Evolutionary conservation across 2,797 vertebrate species (phyloP).

Genomic region (Sebastes itinus): DNA sequence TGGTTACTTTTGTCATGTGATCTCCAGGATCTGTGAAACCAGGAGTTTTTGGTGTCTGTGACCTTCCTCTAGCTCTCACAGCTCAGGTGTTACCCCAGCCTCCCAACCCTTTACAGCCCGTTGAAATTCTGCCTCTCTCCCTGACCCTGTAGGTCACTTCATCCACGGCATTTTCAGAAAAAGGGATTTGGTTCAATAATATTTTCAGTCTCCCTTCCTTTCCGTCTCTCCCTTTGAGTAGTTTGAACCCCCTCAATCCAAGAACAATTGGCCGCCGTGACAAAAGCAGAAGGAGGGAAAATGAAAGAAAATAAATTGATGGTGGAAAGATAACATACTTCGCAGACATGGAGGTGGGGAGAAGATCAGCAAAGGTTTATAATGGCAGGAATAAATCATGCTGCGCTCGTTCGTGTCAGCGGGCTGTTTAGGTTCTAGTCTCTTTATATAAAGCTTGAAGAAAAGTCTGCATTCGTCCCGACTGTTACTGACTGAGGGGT

Average conservation of each 20-base stretch:
- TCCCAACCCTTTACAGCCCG: neutral
- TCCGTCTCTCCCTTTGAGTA: neutral
- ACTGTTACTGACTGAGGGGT: constrained; percentile 18
- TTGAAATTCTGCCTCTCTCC: constrained; percentile 23
- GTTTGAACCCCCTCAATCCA: constrained; percentile 55
- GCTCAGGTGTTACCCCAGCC: constrained; percentile 9
- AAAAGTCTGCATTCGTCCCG: constrained; percentile 45
- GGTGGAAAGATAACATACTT: constrained; percentile 66
- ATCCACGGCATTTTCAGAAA: constrained; percentile 2
- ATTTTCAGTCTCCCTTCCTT: constrained; percentile 31
- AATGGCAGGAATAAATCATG: constrained; percentile 75
- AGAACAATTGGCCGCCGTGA: constrained; percentile 70
- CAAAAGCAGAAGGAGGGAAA: constrained; percentile 55
- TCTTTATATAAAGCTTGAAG: constrained; percentile 63
- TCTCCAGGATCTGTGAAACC: constrained; percentile 9
- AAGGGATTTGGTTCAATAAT: constrained; percentile 41
- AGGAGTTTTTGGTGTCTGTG: constrained; percentile 20
- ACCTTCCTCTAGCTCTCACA: constrained; percentile 27
- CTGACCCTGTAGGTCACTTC: constrained; percentile 4
- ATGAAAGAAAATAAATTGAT: constrained; percentile 69
- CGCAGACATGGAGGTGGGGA: constrained; percentile 27
- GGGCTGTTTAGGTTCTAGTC: constrained; percentile 69
- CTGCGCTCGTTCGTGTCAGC: constrained; percentile 66
- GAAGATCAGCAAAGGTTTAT: constrained; percentile 57
- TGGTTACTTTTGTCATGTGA: neutral